Evolutionary conservation across 2,888 invertebrate species (phyloP).

Genomic region (Epistrophe grossulariae): DNA sequence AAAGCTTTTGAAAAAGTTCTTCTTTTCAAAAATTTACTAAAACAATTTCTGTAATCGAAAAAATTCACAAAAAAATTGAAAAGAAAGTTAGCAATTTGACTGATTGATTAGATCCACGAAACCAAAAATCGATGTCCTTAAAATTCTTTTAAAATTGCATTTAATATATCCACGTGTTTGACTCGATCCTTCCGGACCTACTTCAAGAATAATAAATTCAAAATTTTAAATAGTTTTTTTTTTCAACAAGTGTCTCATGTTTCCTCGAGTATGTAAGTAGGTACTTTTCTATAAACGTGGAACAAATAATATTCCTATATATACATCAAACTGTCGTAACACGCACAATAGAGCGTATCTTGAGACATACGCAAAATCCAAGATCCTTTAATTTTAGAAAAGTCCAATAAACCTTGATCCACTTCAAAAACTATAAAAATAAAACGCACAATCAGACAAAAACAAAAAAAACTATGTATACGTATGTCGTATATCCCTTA

Average conservation of each 20-base stretch:
- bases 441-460: constrained; percentile 40
- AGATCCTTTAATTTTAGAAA: background rate
- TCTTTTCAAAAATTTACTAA: too few relatives aligned
- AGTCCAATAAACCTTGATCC: constrained; percentile 37
- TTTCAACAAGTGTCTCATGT: constrained; percentile 72
- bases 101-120: too few relatives aligned
- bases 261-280: constrained; percentile 50
- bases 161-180: constrained; percentile 16
- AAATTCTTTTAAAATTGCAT: background rate
- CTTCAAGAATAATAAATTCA: constrained; percentile 27
- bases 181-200: constrained; percentile 11
- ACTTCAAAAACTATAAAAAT: constrained; percentile 30
- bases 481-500: background rate
- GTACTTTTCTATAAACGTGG: constrained; percentile 11
- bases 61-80: too few relatives aligned
- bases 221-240: constrained; percentile 28
- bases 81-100: too few relatives aligned
- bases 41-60: too few relatives aligned
- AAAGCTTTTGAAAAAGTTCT: too few relatives aligned
- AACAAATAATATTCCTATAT: constrained; percentile 59
- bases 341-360: constrained; percentile 69
- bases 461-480: constrained; percentile 13
- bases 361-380: constrained; percentile 54
- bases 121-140: too few relatives aligned
- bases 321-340: constrained; percentile 59